Evolutionary conservation across 2,113 vertebrate genomes (phyloP), one percentile per base, ranked within the genome.

Genomic region (Indri indri): DNA sequence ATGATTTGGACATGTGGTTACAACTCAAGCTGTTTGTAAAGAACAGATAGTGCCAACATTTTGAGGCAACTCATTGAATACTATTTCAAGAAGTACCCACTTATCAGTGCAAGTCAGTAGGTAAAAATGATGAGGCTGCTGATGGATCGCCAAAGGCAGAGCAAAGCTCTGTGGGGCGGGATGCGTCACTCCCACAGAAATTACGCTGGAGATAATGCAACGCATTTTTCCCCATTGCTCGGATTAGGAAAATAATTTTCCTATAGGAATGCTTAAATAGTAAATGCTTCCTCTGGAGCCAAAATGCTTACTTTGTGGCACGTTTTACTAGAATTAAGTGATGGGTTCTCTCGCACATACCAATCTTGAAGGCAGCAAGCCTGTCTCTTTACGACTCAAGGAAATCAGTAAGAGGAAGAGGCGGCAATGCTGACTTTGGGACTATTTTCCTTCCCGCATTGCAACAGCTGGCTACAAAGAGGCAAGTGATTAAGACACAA

Each of bases 401-500:
- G 66, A 70, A 30, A 63, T n/a, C 42, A 8, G 42, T 61, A 37
- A 13, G 45, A 47, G 82, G 45, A 91, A 87, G 65, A n/a, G 47
- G 71, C 5, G 73, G 25, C 30, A 5, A 22, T 5, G 17, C 40
- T 40, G 52, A 76, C 76, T 7, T 94, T 17, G 54, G 73, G 30
- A 52, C 42, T n/a, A 2, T 7, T 59, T 89, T 63, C 80, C 57
- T 87, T 68, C 45, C 65, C 42, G 87, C 50, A 84, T 34, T 47
- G 9, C 52, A 92, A 82, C 27, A 93, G 70, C 82, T 95, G 57
- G 77, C 47, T 94, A 45, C 85, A 85, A 90, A 97, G 79, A 91
- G 42, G 71, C 91, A 0, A 76, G 83, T 22, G 88, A 71, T 47
- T 45, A 90, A 96, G 66, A 95, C 4, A 54, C 47, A 68, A 14